These are phyloP conservation scores for Brachylomia viminalis DNA, from an alignment of 2,888 invertebrate species.

Conservation along the genomic window DNA sequence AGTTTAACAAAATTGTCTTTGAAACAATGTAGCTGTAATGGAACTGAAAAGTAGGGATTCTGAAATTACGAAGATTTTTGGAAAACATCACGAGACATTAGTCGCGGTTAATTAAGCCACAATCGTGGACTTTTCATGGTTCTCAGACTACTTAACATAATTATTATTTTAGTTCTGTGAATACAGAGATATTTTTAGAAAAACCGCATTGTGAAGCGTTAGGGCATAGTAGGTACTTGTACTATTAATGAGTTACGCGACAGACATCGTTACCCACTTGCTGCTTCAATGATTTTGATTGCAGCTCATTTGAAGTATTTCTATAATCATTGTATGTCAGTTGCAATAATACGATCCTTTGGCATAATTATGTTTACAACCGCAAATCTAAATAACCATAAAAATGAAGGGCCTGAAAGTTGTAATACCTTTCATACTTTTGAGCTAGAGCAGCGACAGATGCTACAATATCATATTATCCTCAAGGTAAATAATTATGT, in stretches of 20 bases:
- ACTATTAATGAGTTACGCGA: constrained; percentile 57
- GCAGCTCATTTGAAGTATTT: constrained; percentile 54
- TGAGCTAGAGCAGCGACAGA: neutral
- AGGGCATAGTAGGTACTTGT: constrained; percentile 23
- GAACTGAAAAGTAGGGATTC: constrained; percentile 18
- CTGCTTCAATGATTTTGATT: constrained; percentile 57
- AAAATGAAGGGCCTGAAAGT: neutral
- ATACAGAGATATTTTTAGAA: constrained; percentile 51
- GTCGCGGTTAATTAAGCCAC: constrained; percentile 42
- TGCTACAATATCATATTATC: constrained; percentile 3
- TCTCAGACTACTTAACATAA: constrained; percentile 38
- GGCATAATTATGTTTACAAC: constrained; percentile 10
- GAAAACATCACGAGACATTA: constrained; percentile 44
- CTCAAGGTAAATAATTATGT: constrained; percentile 43
- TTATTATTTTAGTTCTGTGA: constrained; percentile 27
- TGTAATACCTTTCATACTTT: constrained; percentile 16
- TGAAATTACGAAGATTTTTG: constrained; percentile 36
- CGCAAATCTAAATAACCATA: neutral
- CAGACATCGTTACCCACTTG: constrained; percentile 59
- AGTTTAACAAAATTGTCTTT: constrained; percentile 40
- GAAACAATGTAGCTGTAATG: constrained; percentile 40
- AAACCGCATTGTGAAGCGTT: constrained; percentile 34
- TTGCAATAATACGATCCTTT: constrained; percentile 32
- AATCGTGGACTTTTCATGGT: constrained; percentile 19
- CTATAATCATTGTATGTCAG: constrained; percentile 43